Conservation (phyloP, 2,888 invertebrate species). For the Allolobophora icterica region DNA sequence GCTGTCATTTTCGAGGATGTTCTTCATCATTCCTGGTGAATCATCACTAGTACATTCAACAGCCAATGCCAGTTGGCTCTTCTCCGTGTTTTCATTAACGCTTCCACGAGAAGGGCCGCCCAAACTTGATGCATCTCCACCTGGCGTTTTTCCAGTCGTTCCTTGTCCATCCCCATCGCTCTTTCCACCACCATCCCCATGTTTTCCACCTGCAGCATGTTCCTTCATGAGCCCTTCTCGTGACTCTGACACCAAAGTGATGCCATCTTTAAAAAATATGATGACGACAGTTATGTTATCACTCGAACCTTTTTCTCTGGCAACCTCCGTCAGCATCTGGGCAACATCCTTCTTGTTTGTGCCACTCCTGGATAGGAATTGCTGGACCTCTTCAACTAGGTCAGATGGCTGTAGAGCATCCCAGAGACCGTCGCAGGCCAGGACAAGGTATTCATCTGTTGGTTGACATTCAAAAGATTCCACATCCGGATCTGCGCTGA, state of each 20-base stretch:
- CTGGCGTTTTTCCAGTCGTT: background rate
- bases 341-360: conserved; percentile 76
- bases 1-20: conserved; percentile 10
- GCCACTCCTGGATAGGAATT: conserved; percentile 70
- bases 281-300: conserved; percentile 92
- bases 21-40: background rate
- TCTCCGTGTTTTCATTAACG: background rate
- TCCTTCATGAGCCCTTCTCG: background rate
- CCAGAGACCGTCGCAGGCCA: conserved; percentile 93
- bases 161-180: background rate
- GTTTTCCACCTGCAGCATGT: background rate
- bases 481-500: conserved; percentile 84
- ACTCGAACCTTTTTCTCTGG: conserved; percentile 78
- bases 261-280: conserved; percentile 75
- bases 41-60: background rate
- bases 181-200: background rate
- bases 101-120: background rate
- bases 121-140: background rate
- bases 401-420: conserved; percentile 77
- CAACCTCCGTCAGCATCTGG: conserved; percentile 75
- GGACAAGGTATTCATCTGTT: conserved; percentile 86
- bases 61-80: background rate
- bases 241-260: background rate
- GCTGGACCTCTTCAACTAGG: conserved; percentile 78
- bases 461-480: conserved; percentile 77